Percentiles rank a stretch among this genome's conserved stretches.
Evolutionary conservation across 1,140 invertebrate species (phyloP).

Genomic region (Tetramorium parvispinum): DNA sequence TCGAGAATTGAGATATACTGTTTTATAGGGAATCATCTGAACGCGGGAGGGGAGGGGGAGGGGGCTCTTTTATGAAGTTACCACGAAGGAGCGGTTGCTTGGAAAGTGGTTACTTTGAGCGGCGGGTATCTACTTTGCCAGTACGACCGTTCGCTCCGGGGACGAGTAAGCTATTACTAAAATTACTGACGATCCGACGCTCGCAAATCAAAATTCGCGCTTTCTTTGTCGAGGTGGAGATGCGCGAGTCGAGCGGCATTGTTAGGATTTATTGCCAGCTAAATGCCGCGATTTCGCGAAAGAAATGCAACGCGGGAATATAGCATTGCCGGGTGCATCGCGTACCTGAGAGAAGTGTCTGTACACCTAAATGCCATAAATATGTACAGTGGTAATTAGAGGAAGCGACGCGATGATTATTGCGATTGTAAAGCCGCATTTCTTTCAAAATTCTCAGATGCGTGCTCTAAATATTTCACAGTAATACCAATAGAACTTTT

Average conservation of each 20-base stretch:
- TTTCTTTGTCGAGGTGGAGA: slow-evolving; percentile 72
- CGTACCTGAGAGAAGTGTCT: slow-evolving; percentile 14
- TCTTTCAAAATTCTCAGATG: not conserved
- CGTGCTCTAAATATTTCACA: slow-evolving; percentile 21
- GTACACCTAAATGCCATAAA: slow-evolving; percentile 55
- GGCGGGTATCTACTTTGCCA: slow-evolving; percentile 61
- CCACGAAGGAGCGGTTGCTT: slow-evolving; percentile 75
- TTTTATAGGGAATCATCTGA: slow-evolving; percentile 83
- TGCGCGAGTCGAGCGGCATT: slow-evolving; percentile 65
- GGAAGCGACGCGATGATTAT: slow-evolving; percentile 62
- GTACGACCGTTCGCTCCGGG: slow-evolving; percentile 63
- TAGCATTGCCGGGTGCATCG: slow-evolving; percentile 19
- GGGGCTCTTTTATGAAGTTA: slow-evolving; percentile 82
- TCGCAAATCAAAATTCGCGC: slow-evolving; percentile 85
- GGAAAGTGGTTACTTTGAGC: slow-evolving; percentile 78
- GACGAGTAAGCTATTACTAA: slow-evolving; percentile 84
- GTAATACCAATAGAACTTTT: slow-evolving; percentile 6
- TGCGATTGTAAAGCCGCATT: slow-evolving; percentile 28
- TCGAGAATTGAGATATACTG: slow-evolving; percentile 81
- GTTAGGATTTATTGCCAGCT: slow-evolving; percentile 74
- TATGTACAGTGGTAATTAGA: slow-evolving; percentile 59
- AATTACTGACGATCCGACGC: slow-evolving; percentile 84
- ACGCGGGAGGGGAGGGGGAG: slow-evolving; percentile 59
- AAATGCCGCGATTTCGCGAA: slow-evolving; percentile 67
- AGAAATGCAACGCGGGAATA: slow-evolving; percentile 55